Percentiles rank a stretch among this genome's conserved stretches.
These are phyloP conservation scores for Nomada flava DNA, from an alignment of 2,888 invertebrate species.

Conservation along the genomic window DNA sequence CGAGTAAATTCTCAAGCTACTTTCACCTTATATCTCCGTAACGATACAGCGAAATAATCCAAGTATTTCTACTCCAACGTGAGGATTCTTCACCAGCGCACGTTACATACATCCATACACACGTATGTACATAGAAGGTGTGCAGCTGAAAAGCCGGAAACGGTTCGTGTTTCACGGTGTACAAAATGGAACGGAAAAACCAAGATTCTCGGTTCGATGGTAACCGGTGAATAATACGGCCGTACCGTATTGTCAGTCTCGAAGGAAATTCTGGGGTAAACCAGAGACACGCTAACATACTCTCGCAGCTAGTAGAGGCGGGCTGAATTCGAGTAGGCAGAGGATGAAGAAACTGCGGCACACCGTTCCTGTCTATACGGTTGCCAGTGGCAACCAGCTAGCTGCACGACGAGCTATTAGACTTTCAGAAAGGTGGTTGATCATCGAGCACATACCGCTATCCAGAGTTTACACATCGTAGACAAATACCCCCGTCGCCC, in stretches of 20 bases:
- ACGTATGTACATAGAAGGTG: background rate
- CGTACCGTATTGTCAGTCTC: constrained; percentile 42
- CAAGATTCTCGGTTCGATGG: constrained; percentile 2
- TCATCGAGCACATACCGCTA: constrained; percentile 76
- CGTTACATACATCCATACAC: too few relatives aligned
- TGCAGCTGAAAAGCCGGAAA: background rate
- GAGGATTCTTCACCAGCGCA: too few relatives aligned
- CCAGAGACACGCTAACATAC: constrained; percentile 58
- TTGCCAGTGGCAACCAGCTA: constrained; percentile 75
- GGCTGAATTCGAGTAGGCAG: constrained; percentile 62
- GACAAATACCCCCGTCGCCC: constrained; percentile 71
- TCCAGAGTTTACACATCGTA: constrained; percentile 77
- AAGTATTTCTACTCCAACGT: too few relatives aligned
- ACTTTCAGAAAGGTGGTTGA: constrained; percentile 76
- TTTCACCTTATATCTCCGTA: too few relatives aligned
- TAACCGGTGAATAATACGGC: constrained; percentile 52
- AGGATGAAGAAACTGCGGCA: constrained; percentile 63
- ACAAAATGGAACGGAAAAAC: constrained; percentile 9
- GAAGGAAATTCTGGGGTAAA: constrained; percentile 64
- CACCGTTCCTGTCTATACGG: constrained; percentile 66
- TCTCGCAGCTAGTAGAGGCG: constrained; percentile 39
- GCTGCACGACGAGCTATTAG: constrained; percentile 73
- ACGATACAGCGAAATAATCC: too few relatives aligned
- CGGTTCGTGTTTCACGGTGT: background rate
- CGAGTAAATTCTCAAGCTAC: too few relatives aligned